A percentile compares a stretch with the other conserved stretches of the same genome.
Evolutionary conservation across 1,140 invertebrate species (phyloP).

Genomic region (Heterodera carotae): DNA sequence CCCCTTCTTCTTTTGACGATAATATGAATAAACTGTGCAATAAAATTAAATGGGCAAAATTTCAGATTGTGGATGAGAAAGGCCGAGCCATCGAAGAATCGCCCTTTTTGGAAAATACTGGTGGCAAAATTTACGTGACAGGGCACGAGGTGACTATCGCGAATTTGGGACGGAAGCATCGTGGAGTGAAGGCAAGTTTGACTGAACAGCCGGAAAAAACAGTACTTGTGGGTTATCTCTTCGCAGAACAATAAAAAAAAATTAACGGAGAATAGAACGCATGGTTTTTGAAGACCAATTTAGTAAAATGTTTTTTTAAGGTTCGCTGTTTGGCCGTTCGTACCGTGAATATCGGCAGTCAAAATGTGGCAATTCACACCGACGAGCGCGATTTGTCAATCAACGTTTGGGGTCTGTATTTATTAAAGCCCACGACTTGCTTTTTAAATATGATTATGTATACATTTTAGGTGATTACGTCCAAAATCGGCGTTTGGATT

Average conservation of each 20-base stretch:
- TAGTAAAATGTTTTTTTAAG: too few relatives aligned
- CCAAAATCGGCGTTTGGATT: too few relatives aligned
- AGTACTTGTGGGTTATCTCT: too few relatives aligned
- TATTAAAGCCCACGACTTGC: too few relatives aligned
- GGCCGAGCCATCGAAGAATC: constrained; percentile 29
- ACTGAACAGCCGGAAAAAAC: too few relatives aligned
- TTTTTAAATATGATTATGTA: too few relatives aligned
- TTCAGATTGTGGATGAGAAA: constrained; percentile 25
- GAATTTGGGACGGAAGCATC: constrained; percentile 32
- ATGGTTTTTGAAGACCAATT: too few relatives aligned
- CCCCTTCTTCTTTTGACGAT: too few relatives aligned
- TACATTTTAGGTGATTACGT: too few relatives aligned
- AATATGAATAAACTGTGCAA: too few relatives aligned
- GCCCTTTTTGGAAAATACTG: neutral
- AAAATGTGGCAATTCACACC: constrained; percentile 35
- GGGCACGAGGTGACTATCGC: constrained; percentile 37
- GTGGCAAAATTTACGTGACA: constrained; percentile 30
- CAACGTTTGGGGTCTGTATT: constrained; percentile 30
- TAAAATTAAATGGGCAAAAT: neutral
- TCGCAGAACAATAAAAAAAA: too few relatives aligned
- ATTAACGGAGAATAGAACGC: too few relatives aligned
- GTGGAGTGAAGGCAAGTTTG: constrained; percentile 24
- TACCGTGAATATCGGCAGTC: constrained; percentile 13
- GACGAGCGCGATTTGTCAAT: constrained; percentile 37
- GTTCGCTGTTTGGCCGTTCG: constrained; percentile 46